Evolutionary conservation across 2,113 vertebrate genomes (phyloP), one percentile per base, ranked within the genome.

Genomic region (Antigone vipio): DNA sequence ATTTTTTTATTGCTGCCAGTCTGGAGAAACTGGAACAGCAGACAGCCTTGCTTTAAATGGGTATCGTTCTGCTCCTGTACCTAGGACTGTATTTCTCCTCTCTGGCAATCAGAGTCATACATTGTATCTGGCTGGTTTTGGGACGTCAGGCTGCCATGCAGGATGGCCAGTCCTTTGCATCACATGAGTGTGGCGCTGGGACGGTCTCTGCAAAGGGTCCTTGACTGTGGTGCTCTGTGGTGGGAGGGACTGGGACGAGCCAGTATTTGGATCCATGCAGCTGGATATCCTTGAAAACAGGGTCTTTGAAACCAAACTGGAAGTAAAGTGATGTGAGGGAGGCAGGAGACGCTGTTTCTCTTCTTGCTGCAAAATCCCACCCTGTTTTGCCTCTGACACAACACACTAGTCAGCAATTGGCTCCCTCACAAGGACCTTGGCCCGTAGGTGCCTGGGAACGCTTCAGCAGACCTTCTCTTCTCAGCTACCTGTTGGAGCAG

Each of bases 401-500:
- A 49, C 1, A 0, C 18, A 15, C 40, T 27, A 12, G 17, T 49
- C 55, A 50, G n/a, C 50, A 32, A 45, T 91, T n/a, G 38, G 20
- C n/a, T 92, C 30, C 23, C 32, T 84, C n/a, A 24, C 14, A 11
- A 85, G 67, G 75, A 19, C 35, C 18, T 52, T 81, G 47, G 34
- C 47, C 82, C 9, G 0, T 63, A 40, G 75, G 19, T 9, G 2
- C 40, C 40, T 72, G 44, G 35, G 38, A 74, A n/a, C 15, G 16
- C 49, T 94, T 66, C 45, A 86, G 55, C 52, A 71, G 35, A 49
- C 14, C 18, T 63, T 56, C 32, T 52, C 53, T 53, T 35, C 42
- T 71, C 32, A 30, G 58, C 52, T 97, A 97, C 96, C 96, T 97
- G 89, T 86, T 82, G 71, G 34, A 66, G 56, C 75, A 66, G 78